These are phyloP conservation scores for Macrobrachium nipponense DNA, from an alignment of 1,140 invertebrate species.

Conservation along the genomic window DNA sequence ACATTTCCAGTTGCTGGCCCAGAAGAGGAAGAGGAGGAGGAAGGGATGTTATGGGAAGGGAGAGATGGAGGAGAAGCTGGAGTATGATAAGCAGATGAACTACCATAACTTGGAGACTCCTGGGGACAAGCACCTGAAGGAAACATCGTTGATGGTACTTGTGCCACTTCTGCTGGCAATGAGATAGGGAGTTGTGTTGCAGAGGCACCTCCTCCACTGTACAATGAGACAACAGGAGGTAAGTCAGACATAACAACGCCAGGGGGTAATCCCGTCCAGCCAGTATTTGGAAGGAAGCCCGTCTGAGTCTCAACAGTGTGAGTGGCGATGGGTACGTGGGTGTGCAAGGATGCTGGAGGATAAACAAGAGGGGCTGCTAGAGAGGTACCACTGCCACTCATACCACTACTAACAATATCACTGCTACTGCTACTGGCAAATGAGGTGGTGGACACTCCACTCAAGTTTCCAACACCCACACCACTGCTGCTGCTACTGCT, in stretches of 20 bases:
- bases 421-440: conserved; percentile 42
- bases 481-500: conserved; percentile 66
- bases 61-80: conserved; percentile 54
- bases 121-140: conserved; percentile 50
- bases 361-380: conserved; percentile 55
- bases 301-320: conserved; percentile 64
- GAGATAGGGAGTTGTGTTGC: conserved; percentile 58
- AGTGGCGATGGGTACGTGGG: conserved; percentile 57
- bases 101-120: conserved; percentile 46
- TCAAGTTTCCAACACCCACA: conserved; percentile 1
- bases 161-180: conserved; percentile 58
- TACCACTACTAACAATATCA: conserved; percentile 52
- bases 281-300: conserved; percentile 55
- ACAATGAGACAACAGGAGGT: conserved; percentile 39
- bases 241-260: conserved; percentile 55
- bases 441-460: conserved; percentile 37
- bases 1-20: conserved; percentile 61
- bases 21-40: conserved; percentile 37
- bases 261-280: conserved; percentile 56
- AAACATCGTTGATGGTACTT: conserved; percentile 56
- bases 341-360: conserved; percentile 57
- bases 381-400: conserved; percentile 65
- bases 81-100: conserved; percentile 53
- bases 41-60: conserved; percentile 42
- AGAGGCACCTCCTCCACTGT: conserved; percentile 47